Percentiles rank a stretch among this genome's conserved stretches.
Evolutionary conservation across 1,140 invertebrate genomes (phyloP).

Genomic region (Cydia pomonella): DNA sequence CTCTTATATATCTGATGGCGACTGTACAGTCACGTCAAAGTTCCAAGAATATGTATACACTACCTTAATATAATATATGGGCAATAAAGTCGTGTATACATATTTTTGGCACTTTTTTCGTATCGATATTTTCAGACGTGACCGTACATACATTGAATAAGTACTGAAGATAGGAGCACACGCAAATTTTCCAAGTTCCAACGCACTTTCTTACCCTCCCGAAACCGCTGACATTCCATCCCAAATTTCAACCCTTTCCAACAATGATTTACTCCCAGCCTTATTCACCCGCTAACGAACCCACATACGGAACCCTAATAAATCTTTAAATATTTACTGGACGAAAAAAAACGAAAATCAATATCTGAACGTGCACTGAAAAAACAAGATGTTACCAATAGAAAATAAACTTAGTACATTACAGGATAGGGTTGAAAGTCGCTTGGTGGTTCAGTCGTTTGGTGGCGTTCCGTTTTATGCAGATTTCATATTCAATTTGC

Average conservation of each 20-base stretch:
- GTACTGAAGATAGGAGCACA: background rate
- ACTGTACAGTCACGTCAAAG: too few relatives aligned
- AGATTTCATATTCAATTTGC: constrained; percentile 35
- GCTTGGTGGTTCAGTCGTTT: background rate
- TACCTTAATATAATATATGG: too few relatives aligned
- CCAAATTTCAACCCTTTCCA: constrained; percentile 12
- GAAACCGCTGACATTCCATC: background rate
- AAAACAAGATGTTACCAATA: background rate
- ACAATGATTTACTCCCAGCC: constrained; percentile 20
- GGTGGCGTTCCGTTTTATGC: constrained; percentile 9
- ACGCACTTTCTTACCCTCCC: background rate
- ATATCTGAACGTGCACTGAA: constrained; percentile 26
- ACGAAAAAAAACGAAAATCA: constrained; percentile 26
- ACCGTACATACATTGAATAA: too few relatives aligned
- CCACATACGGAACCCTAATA: constrained; percentile 22
- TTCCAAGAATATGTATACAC: too few relatives aligned
- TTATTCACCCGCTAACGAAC: constrained; percentile 26
- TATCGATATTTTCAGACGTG: too few relatives aligned
- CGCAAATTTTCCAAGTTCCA: background rate
- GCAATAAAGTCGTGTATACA: too few relatives aligned
- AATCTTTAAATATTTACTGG: constrained; percentile 25
- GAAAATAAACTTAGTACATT: background rate
- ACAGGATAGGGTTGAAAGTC: background rate
- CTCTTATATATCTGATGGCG: too few relatives aligned
- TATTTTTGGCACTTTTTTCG: too few relatives aligned